Base-by-base conservation (phyloP, 2,797 vertebrate species). In the Tarsius wallacei region DNA sequence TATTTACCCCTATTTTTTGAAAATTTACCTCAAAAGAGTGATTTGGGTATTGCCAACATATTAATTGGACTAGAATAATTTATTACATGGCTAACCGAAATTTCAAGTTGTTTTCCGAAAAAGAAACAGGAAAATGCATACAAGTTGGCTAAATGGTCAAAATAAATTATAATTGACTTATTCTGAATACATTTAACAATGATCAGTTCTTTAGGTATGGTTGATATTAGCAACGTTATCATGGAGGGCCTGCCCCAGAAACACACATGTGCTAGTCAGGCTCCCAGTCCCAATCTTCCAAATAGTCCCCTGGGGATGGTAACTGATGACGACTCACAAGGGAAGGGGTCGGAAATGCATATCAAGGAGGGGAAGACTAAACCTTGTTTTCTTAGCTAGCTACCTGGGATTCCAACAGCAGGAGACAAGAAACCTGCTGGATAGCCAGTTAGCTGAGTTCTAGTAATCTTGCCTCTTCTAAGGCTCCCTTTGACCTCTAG, bases 371-470 rank as follows among this genome's bases (percentile, higher is more conserved):
- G 16, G 6, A 17, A 42, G 9, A 2, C 42, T 42, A 47, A n/a
- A 16, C 33, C 5, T 19, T 13, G 31, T 66, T 95, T 92, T 49
- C 13, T 59, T 71, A 24, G 21, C n/a, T 7, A 42, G 53, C 42
- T 33, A 42, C 66, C 21, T 61, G 31, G 77, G 82, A 82, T 55
- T 93, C 90, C 59, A 21, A 13, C 86, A 73, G 47, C 0, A 2
- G 31, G 55, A 17, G 33, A 42, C 15, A 28, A 0, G 9, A 31
- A 26, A n/a, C 36, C 33, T 0, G 0, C 8, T 3, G 0, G 0
- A 0, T 13, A 47, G 51, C 17, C 33, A 0, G 3, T 8, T 19
- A 3, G 63, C 22, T 0, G 59, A 1, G 13, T 47, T 55, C 51
- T 55, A 1, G 0, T 19, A 13, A 47, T 24, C 7, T 33, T 17